Evolutionary conservation across 1,140 invertebrate species (phyloP), one percentile per base, ranked within the genome.

Genomic region (Neotoxoptera formosana): DNA sequence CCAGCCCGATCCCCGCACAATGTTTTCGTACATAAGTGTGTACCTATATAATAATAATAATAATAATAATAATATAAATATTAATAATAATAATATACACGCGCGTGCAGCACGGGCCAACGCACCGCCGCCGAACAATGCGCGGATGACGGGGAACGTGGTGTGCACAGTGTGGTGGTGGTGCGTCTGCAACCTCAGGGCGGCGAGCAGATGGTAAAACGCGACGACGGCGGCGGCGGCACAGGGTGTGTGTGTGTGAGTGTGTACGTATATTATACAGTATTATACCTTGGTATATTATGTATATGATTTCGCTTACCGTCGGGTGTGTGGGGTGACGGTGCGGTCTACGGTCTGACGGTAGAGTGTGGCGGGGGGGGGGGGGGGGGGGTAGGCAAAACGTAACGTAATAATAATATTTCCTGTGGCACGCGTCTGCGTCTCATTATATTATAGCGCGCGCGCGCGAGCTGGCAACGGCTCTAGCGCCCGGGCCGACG

Each of bases 401-500:
- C 47, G 45, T 92, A 83, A 92, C 91, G 23, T 93, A 93, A 91
- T 81, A 91, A 92, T 84, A 93, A 93, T 93, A 93, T 93, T 93
- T 93, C 91, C 91, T 93, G 91, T 93, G 91, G 91, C 91, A 93
- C 91, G 91, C 91, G 91, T 93, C 91, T 93, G 91, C 91, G 91
- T 93, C 91, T 93, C 91, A 93, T 93, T 93, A 93, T 93, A 86
- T 83, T 51, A 25, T 25, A 56, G 60, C 60, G 90, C 67, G 60
- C 60, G 34, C n/a, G 36, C 47, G 60, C 90, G 41, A 41, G 41
- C 4, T 45, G 4, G 56, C 47, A 8, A 21, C 6, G 60, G 60
- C 60, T 53, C 56, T 47, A 20, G 87, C 47, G 87, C n/a, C 87
- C 87, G n/a, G 48, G 48, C 48, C 87, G 87, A 89, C 48, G 34